phyloP scores from a whole-genome alignment of 2,113 vertebrate species.

The Serilophus lunatus region DNA sequence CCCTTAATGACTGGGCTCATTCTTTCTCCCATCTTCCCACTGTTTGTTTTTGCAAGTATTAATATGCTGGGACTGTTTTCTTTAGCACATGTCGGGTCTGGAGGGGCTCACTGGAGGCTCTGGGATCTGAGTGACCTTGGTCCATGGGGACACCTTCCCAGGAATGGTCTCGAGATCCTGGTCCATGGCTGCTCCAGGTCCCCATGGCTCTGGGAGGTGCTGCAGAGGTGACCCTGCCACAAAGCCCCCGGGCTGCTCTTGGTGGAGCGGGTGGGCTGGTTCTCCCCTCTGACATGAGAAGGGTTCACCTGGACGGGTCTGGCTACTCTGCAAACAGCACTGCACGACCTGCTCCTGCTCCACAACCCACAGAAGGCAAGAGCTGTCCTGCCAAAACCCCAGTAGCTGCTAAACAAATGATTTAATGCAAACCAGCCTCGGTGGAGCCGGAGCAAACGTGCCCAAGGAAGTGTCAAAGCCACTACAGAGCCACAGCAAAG shows the following conservation, averaged over 20 bases:
- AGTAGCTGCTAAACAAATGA: constrained; percentile 52
- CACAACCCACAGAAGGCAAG: neutral
- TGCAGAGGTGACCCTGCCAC: neutral
- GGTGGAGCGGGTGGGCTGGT: accelerated
- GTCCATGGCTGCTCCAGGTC: accelerated
- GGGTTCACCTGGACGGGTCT: neutral
- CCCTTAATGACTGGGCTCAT: neutral
- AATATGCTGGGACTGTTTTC: neutral
- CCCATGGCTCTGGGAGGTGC: accelerated
- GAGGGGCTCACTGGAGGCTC: neutral
- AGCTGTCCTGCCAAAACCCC: constrained; percentile 15
- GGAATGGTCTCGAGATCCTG: accelerated
- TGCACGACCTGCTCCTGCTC: neutral
- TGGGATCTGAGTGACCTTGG: constrained; percentile 12
- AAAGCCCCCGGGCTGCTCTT: neutral
- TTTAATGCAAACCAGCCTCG: constrained; percentile 43
- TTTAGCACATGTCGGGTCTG: accelerated
- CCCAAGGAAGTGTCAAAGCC: constrained; percentile 7
- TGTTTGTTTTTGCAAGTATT: constrained; percentile 47
- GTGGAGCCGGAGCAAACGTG: constrained; percentile 16
- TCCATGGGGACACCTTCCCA: neutral
- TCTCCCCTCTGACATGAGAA: accelerated
- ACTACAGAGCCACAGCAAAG: neutral
- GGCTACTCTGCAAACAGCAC: neutral
- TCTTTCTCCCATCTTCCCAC: neutral